Conservation (phyloP, 2,113 vertebrate species). For the Philantomba maxwellii region DNA sequence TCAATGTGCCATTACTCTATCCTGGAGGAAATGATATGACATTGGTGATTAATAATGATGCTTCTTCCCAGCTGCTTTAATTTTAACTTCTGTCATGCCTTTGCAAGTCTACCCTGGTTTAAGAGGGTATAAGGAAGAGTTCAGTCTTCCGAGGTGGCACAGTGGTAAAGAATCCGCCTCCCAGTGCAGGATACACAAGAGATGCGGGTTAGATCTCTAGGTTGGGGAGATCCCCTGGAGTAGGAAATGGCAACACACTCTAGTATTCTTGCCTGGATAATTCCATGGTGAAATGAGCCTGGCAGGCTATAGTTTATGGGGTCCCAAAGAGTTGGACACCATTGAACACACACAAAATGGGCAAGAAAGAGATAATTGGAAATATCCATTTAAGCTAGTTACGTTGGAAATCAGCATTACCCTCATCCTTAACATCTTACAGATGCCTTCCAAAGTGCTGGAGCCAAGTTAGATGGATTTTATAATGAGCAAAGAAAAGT, state of each 20-base stretch:
- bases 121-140: not conserved
- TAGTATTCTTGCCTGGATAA: not conserved
- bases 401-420: not conserved
- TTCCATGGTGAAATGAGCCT: not conserved
- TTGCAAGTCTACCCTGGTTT: not conserved
- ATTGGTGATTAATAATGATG: not conserved
- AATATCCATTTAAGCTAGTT: not conserved
- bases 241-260: not conserved
- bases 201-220: not conserved
- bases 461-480: not conserved
- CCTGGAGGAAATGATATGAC: not conserved
- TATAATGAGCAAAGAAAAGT: not conserved
- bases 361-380: not conserved
- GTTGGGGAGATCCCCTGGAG: too few relatives aligned
- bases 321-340: not conserved
- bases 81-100: not conserved
- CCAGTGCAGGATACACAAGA: not conserved
- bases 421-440: not conserved
- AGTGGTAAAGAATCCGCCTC: not conserved
- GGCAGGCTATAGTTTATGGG: not conserved
- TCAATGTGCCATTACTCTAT: not conserved
- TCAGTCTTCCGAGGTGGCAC: not conserved
- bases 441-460: not conserved
- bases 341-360: not conserved
- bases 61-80: not conserved